These are phyloP conservation scores for Loripinus fragilis DNA, from an alignment of 2,888 invertebrate genomes.

Conservation along the genomic window DNA sequence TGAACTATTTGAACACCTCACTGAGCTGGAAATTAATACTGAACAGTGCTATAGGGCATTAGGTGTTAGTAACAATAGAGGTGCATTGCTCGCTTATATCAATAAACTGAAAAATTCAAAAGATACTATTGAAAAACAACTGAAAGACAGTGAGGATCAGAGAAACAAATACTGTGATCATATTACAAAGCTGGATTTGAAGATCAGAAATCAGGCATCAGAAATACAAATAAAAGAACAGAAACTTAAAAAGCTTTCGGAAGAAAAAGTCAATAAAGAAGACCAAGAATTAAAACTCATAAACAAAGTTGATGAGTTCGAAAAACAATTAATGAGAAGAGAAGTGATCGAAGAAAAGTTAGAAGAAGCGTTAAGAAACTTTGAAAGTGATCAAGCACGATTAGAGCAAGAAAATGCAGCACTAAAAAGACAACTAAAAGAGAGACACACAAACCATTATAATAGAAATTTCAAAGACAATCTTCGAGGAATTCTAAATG, in stretches of 20 bases:
- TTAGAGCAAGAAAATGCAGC: background rate
- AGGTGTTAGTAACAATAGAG: background rate
- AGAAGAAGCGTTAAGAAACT: background rate
- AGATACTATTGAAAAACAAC: constrained; percentile 22
- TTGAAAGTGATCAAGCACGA: background rate
- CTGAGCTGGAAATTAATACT: background rate
- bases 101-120: constrained; percentile 32
- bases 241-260: background rate
- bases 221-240: constrained; percentile 12
- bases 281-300: background rate
- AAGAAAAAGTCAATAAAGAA: background rate
- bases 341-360: background rate
- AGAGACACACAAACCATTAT: background rate
- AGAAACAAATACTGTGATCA: constrained; percentile 46
- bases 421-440: background rate
- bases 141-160: constrained; percentile 27
- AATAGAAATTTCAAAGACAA: background rate
- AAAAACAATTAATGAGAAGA: background rate
- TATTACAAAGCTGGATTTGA: constrained; percentile 44
- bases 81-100: constrained; percentile 4
- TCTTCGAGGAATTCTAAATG: background rate
- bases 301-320: background rate
- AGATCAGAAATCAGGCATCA: constrained; percentile 18
- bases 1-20: constrained; percentile 17
- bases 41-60: constrained; percentile 1